Evolutionary conservation across 92 coral and sea anemone genomes (phyloP), one percentile per base, ranked within the genome.

Genomic region (Chrysogorgia sp.): DNA sequence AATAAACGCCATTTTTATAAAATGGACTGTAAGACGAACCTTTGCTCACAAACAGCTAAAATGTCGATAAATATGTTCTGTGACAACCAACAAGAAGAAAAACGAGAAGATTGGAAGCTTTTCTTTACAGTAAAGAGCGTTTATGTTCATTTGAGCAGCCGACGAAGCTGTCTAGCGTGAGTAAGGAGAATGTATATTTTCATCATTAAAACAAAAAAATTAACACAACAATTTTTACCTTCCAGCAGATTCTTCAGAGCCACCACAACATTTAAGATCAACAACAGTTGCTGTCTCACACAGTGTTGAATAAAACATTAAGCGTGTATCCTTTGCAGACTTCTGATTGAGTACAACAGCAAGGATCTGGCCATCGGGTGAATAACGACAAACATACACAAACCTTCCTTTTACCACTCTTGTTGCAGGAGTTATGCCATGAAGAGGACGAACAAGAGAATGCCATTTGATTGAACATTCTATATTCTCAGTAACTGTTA

Each of bases 331-430:
- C 25, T 88, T 79, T 1, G 98, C 92, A 63, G 52, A 29, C 78
- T 89, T 94, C 79, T 94, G 98, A 77, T 94, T 94, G 87, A 94
- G 82, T 35, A 93, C 97, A 58, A 91, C 79, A 17, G 96, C 98
- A 76, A 94, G 40, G 17, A 94, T 85, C 68, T 94, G 97, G 0
- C 97, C 98, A 79, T 94, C 97, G 23, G 91, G 90, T 19, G 98
- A 91, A 30, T 85, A 83, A 13, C 89, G 72, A 1, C 88, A 83
- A 12, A 91, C 25, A 62, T 96, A 96, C 0, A 90, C 94, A 63
- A 87, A 87, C 58, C 83, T 87, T 59, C 90, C 88, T 75, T 96
- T 96, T 43, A 96, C 30, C 23, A 83, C 81, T 48, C 97, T 78
- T 64, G 70, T 83, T 13, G 99, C 96, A 2, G 96, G 90, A 21